A percentile compares a stretch with the other conserved stretches of the same genome.
Evolutionary conservation across 2,113 vertebrate species (phyloP).

Genomic region (Xiphophorus couchianus): DNA sequence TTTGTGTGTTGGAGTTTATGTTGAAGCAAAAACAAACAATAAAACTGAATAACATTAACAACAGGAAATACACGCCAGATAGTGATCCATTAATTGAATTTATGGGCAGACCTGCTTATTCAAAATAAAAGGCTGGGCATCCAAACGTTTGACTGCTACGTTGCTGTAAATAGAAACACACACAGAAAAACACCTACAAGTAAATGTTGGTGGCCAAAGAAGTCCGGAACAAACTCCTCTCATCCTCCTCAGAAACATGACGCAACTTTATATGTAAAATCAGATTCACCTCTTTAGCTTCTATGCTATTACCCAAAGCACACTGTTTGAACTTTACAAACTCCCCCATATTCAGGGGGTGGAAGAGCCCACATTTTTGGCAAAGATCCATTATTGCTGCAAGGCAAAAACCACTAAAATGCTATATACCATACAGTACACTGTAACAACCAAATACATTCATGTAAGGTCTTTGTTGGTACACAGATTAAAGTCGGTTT

Average conservation of each 20-base stretch:
- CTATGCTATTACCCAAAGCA: constrained; percentile 45
- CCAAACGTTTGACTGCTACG: background rate
- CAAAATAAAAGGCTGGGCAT: background rate
- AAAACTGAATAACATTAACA: background rate
- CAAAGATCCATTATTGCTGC: constrained; percentile 50
- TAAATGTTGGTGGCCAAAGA: constrained; percentile 14
- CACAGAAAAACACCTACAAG: constrained; percentile 9
- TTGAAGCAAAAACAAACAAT: background rate
- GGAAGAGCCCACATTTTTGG: constrained; percentile 39
- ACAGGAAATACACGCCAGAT: background rate
- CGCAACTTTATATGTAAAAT: constrained; percentile 41
- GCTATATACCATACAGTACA: constrained; percentile 2
- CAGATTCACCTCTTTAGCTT: constrained; percentile 12
- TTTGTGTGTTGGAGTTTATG: background rate
- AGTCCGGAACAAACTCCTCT: background rate
- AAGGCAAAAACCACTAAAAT: constrained; percentile 30
- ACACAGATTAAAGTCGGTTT: background rate
- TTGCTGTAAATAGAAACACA: background rate
- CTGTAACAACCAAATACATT: background rate
- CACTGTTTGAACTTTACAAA: constrained; percentile 48
- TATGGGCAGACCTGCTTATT: background rate
- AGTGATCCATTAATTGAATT: background rate
- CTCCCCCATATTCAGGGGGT: constrained; percentile 14
- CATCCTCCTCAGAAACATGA: constrained; percentile 27
- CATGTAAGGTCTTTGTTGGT: background rate